phyloP scores from a whole-genome alignment of 2,888 invertebrate species.

The Oscheius sp. region DNA sequence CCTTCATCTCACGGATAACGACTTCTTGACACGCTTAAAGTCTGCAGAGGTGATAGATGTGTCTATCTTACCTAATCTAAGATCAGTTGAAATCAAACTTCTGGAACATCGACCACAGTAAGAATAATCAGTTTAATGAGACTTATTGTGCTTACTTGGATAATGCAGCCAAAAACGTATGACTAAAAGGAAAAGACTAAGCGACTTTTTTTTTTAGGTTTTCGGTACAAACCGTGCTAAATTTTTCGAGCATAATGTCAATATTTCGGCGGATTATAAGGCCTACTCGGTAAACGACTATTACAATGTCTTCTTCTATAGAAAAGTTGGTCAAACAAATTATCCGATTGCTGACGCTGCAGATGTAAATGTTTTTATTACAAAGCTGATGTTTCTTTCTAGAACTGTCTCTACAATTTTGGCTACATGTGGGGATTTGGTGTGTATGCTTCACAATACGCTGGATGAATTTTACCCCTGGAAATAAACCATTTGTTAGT shows the following conservation, averaged over 20 bases:
- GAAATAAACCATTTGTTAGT: no score
- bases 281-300: not conserved
- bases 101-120: not conserved
- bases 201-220: not conserved
- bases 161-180: not conserved
- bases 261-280: conserved; percentile 2
- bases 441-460: not conserved
- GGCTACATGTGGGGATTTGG: conserved; percentile 9
- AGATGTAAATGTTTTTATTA: not conserved
- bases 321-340: no score
- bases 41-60: conserved; percentile 8
- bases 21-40: not conserved
- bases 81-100: conserved; percentile 8
- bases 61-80: no score
- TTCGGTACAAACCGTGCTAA: not conserved
- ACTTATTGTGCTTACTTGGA: not conserved
- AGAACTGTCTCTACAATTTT: conserved; percentile 6
- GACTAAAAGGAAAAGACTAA: not conserved
- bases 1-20: not conserved
- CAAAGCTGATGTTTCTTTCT: not conserved
- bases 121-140: not conserved
- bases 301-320: conserved; percentile 15
- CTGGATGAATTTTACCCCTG: no score
- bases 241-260: conserved; percentile 5
- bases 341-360: conserved; percentile 9